Evolutionary conservation across 2,888 invertebrate genomes (phyloP), one percentile per base, ranked within the genome.

Genomic region (Exephanes ischioxanthus): DNA sequence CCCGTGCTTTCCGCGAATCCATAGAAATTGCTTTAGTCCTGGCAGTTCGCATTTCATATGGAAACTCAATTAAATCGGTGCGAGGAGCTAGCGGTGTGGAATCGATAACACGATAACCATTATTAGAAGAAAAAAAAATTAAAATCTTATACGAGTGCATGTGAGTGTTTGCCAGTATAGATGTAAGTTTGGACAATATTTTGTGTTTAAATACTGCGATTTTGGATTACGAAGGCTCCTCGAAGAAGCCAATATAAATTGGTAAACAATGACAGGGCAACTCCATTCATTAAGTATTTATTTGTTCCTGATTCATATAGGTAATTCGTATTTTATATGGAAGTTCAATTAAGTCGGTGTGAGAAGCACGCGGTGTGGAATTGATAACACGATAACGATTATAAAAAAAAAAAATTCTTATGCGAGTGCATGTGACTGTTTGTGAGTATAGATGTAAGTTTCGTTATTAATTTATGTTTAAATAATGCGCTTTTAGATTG

Each of bases 1-100:
- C 19, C n/a, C 37, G 37, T 0, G 66, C n/a, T 41, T 66, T 19
- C 66, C 11, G 7, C 19, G 66, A 37, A 66, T 14, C 33, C 37
- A 66, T 66, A 67, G 67, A 67, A 41, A 67, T 67, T 37, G 14
- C 67, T 41, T 41, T 11, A 7, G 1, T 41, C n/a, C 26, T 67
- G 7, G 41, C 22, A 19, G 63, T n/a, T 67, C 41, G 22, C 6
- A 67, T 22, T 67, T 22, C 19, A 67, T 41, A 22, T 14, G 19
- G 11, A 67, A 37, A 66, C 37, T 66, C 66, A 37, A 66, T 66
- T 19, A 66, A 67, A 41, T 19, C 67, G 26, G 19, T 45, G 67
- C n/a, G 66, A 4, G 41, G 41, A 66, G 16, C 61, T 30, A 0
- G 53, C 7, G 2, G 7, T 22, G 7, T 19, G 19, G 6, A n/a